Percentiles rank a stretch among this genome's conserved stretches.
Conservation (phyloP, 2,113 vertebrate genomes). For the Cryptotis parvus region DNA sequence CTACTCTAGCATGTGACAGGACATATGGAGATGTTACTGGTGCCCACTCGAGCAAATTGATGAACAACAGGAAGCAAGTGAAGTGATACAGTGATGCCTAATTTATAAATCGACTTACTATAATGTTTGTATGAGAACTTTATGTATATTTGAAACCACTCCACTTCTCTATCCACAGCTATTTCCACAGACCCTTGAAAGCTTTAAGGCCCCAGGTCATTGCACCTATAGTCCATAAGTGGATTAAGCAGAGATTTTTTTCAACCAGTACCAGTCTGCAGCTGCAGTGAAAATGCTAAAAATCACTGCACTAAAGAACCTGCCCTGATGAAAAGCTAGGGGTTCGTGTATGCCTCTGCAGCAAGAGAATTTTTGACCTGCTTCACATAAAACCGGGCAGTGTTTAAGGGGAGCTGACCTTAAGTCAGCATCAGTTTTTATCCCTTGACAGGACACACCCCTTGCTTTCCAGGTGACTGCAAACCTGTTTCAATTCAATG, state of each 20-base stretch:
- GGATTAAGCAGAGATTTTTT: no score
- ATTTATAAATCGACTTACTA: no score
- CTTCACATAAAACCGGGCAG: background rate
- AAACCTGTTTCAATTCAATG: background rate
- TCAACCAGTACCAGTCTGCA: no score
- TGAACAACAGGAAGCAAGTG: no score
- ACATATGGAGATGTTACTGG: no score
- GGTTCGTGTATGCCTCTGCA: background rate
- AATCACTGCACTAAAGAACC: no score
- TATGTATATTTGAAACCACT: background rate
- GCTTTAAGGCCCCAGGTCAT: background rate
- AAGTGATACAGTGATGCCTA: no score
- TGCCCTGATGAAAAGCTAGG: background rate
- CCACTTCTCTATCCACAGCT: background rate
- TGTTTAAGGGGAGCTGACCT: background rate
- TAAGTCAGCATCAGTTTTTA: background rate
- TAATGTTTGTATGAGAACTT: background rate
- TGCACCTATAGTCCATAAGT: no score
- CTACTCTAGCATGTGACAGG: no score
- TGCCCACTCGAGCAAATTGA: no score
- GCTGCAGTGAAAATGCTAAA: no score
- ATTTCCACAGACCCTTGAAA: conserved; percentile 10
- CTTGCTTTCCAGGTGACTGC: background rate
- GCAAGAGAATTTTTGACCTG: background rate
- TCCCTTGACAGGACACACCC: background rate